phyloP scores from a whole-genome alignment of 2,113 vertebrate genomes.

The Junco hyemalis region DNA sequence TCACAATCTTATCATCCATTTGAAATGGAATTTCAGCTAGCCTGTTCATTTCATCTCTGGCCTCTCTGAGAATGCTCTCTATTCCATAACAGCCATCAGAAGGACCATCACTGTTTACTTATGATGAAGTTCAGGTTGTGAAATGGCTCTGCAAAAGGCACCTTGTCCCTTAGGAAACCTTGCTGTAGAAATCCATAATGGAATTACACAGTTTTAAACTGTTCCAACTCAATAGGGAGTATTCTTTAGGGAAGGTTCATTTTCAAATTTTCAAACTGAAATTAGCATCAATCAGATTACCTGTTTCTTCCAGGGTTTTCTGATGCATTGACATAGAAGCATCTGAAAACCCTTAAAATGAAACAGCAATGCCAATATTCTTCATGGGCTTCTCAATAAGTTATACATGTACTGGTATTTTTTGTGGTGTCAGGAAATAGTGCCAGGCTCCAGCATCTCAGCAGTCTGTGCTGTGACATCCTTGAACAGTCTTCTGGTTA shows the following conservation, averaged over 20 bases:
- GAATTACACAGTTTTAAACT: not conserved
- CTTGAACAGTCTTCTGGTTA: not conserved
- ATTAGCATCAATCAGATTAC: not conserved
- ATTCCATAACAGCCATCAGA: not conserved
- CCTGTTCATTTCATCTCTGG: not conserved
- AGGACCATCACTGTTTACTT: not conserved
- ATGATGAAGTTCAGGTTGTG: not conserved
- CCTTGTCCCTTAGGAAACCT: not conserved
- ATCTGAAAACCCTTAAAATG: not conserved
- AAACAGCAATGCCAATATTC: not conserved
- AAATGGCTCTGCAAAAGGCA: not conserved
- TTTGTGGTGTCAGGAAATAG: not conserved
- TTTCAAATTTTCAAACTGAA: not conserved
- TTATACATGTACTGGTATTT: not conserved
- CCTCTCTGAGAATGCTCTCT: not conserved
- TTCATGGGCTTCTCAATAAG: not conserved
- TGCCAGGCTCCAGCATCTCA: not conserved
- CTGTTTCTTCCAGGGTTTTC: not conserved
- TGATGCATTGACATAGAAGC: not conserved
- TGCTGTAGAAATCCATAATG: not conserved
- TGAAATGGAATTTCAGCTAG: not conserved
- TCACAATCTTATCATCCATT: not conserved
- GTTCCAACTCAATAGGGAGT: not conserved
- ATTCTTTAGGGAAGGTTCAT: not conserved
- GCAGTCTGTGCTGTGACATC: not conserved